phyloP scores from a whole-genome alignment of 2,888 invertebrate genomes.

The Axea sp. region DNA sequence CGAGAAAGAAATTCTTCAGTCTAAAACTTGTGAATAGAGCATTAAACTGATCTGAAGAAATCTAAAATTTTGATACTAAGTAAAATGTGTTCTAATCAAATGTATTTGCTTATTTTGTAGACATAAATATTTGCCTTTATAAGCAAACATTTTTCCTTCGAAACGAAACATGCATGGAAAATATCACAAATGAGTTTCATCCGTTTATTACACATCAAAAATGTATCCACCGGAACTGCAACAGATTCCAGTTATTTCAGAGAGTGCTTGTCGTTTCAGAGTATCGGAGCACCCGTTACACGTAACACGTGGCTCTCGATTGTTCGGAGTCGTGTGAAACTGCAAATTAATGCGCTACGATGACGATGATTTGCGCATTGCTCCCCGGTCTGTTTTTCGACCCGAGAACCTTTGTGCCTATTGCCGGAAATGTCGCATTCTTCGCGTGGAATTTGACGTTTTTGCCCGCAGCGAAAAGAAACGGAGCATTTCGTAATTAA shows the following conservation, averaged over 20 bases:
- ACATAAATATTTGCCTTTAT: too few relatives aligned
- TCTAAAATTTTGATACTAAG: too few relatives aligned
- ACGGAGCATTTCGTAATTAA: constrained; percentile 40
- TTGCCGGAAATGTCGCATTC: constrained; percentile 49
- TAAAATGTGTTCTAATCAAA: too few relatives aligned
- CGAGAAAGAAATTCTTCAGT: too few relatives aligned
- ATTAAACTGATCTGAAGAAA: too few relatives aligned
- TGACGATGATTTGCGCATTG: constrained; percentile 45
- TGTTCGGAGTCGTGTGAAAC: constrained; percentile 53
- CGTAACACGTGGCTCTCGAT: constrained; percentile 54
- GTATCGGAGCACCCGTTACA: constrained; percentile 31
- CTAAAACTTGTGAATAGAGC: too few relatives aligned
- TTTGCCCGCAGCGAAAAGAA: constrained; percentile 34
- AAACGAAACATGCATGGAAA: too few relatives aligned
- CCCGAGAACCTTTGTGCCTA: constrained; percentile 36
- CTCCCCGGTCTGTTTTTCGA: constrained; percentile 28
- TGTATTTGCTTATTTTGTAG: too few relatives aligned
- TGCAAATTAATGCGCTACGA: constrained; percentile 50
- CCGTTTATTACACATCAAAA: too few relatives aligned
- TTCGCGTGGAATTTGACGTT: constrained; percentile 15
- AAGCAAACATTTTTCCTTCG: too few relatives aligned
- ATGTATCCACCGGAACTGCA: constrained; percentile 43
- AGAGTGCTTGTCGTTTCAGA: constrained; percentile 18
- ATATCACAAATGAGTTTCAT: too few relatives aligned
- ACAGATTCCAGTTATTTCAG: constrained; percentile 16